Conservation (phyloP, 2,888 invertebrate genomes). For the Pollenia griseotomentosa region DNA sequence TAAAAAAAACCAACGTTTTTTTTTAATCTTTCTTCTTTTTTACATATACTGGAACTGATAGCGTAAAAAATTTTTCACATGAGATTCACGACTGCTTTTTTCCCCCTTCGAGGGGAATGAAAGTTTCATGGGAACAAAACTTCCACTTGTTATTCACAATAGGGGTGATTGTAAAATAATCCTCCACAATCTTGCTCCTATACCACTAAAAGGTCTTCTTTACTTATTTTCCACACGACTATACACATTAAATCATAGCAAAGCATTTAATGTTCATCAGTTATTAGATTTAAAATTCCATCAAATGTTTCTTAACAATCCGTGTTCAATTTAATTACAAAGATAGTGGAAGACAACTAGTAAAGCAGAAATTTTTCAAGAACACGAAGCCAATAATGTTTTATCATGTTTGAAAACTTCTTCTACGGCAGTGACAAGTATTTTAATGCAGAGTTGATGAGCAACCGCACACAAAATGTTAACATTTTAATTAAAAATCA, state of each 20-base stretch:
- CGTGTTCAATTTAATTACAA: constrained; percentile 37
- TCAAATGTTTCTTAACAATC: not conserved
- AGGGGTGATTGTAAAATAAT: too few relatives aligned
- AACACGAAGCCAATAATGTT: not conserved
- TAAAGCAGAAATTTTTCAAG: not conserved
- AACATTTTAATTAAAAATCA: constrained; percentile 55
- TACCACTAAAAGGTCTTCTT: not conserved
- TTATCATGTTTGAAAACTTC: not conserved
- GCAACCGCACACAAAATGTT: constrained; percentile 18
- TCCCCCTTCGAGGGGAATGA: too few relatives aligned
- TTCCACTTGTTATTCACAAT: too few relatives aligned
- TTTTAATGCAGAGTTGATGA: constrained; percentile 1
- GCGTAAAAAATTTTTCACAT: too few relatives aligned
- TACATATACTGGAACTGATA: too few relatives aligned
- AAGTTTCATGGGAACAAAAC: too few relatives aligned
- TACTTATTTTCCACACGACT: not conserved
- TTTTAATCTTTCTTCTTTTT: too few relatives aligned
- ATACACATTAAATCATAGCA: not conserved
- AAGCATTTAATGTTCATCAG: not conserved
- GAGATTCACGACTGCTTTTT: too few relatives aligned
- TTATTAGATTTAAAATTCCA: constrained; percentile 9
- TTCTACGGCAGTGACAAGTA: not conserved
- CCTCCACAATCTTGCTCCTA: too few relatives aligned
- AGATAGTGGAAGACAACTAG: not conserved
- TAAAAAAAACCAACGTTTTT: too few relatives aligned